These are phyloP conservation scores for Forficula auricularia DNA, from an alignment of 1,140 invertebrate genomes.

Conservation along the genomic window DNA sequence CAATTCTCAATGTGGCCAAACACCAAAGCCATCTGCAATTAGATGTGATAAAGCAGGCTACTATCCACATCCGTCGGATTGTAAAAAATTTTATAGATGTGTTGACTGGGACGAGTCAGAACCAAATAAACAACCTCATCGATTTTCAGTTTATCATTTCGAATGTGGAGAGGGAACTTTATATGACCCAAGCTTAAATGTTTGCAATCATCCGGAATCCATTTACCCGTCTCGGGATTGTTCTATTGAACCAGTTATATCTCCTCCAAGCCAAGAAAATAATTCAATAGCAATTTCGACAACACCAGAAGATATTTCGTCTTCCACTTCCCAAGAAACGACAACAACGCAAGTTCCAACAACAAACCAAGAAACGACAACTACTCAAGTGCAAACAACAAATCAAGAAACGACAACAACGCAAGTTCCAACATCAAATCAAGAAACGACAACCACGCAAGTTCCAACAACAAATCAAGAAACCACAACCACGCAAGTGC, in stretches of 20 bases:
- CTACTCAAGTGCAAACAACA: constrained; percentile 5
- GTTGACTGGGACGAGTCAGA: constrained; percentile 31
- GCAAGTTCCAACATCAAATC: constrained; percentile 14
- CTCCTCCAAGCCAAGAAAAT: not conserved
- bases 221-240: constrained; percentile 33
- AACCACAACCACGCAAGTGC: constrained; percentile 13
- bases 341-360: not conserved
- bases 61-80: constrained; percentile 41
- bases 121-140: constrained; percentile 31
- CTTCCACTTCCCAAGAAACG: not conserved
- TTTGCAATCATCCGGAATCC: constrained; percentile 33
- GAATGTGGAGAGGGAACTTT: constrained; percentile 35
- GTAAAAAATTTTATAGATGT: constrained; percentile 53
- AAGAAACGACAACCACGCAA: constrained; percentile 11
- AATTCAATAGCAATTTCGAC: not conserved
- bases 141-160: constrained; percentile 35
- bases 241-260: constrained; percentile 3
- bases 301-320: not conserved
- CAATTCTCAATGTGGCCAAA: not conserved
- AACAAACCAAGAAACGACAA: not conserved
- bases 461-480: constrained; percentile 10
- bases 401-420: constrained; percentile 8
- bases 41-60: constrained; percentile 38
- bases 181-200: constrained; percentile 31
- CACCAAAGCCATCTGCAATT: constrained; percentile 14